Percentiles rank a stretch among this genome's conserved stretches.
Conservation (phyloP, 2,888 invertebrate genomes). For the Vanessa cardui region DNA sequence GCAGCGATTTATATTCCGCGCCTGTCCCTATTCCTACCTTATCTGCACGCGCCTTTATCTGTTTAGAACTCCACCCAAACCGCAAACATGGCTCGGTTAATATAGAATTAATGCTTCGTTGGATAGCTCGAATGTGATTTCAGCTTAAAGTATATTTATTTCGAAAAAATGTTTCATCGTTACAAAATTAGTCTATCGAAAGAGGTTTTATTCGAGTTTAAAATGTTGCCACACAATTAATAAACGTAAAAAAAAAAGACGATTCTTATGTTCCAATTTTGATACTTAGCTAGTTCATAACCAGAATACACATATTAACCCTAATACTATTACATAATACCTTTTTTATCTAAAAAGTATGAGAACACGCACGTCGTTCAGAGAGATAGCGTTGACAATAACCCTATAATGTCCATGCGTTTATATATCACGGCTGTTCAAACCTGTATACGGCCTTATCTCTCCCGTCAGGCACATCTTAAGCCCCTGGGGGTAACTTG, state of each 20-base stretch:
- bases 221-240: too few relatives aligned
- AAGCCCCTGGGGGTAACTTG: slow-evolving; percentile 75
- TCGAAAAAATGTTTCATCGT: not conserved
- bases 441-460: slow-evolving; percentile 59
- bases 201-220: not conserved
- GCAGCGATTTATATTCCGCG: slow-evolving; percentile 70
- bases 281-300: not conserved
- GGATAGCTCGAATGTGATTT: slow-evolving; percentile 17
- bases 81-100: slow-evolving; percentile 36
- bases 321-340: slow-evolving; percentile 3
- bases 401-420: slow-evolving; percentile 36
- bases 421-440: slow-evolving; percentile 28
- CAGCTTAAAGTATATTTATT: too few relatives aligned
- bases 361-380: slow-evolving; percentile 28
- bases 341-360: slow-evolving; percentile 23
- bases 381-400: slow-evolving; percentile 26
- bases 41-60: slow-evolving; percentile 52
- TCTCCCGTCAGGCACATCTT: slow-evolving; percentile 73
- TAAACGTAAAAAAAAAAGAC: too few relatives aligned
- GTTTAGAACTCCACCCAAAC: slow-evolving; percentile 44
- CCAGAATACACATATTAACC: not conserved
- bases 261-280: not conserved
- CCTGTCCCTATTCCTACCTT: slow-evolving; percentile 48
- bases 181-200: not conserved
- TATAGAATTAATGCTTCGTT: slow-evolving; percentile 23